Percentiles rank a stretch among this genome's conserved stretches.
phyloP scores from a whole-genome alignment of 2,888 invertebrate genomes.

The Hylaea fasciaria region DNA sequence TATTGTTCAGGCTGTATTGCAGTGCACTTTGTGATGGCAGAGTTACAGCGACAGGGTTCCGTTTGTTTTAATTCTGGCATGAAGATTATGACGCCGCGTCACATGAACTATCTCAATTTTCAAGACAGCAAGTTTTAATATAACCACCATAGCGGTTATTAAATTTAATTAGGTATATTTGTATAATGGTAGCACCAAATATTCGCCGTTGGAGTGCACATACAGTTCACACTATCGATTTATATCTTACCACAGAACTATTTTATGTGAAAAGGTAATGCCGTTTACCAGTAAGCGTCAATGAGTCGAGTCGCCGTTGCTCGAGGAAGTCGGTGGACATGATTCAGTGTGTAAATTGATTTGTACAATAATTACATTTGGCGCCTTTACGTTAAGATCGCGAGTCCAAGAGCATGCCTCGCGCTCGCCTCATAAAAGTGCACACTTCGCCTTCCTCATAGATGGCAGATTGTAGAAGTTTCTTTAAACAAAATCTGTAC shows the following conservation, averaged over 20 bases:
- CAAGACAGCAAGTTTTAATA: background rate
- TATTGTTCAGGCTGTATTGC: conserved; percentile 3
- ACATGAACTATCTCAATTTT: too few relatives aligned
- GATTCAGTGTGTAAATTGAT: background rate
- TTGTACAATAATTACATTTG: conserved; percentile 1
- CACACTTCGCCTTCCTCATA: background rate
- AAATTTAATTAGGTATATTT: conserved; percentile 8
- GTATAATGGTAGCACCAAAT: conserved; percentile 55
- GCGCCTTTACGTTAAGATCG: background rate
- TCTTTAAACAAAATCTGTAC: background rate
- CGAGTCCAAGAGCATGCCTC: background rate
- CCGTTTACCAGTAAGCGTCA: background rate
- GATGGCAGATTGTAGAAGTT: too few relatives aligned
- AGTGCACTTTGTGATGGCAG: background rate
- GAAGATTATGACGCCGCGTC: too few relatives aligned
- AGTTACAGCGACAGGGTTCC: background rate
- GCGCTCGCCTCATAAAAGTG: background rate
- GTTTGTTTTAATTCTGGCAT: too few relatives aligned
- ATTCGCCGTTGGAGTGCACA: conserved; percentile 20
- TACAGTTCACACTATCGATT: background rate
- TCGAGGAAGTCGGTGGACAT: background rate
- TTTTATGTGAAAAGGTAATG: background rate
- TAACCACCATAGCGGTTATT: background rate
- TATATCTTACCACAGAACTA: background rate
- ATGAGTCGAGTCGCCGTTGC: background rate